phyloP scores from a whole-genome alignment of 2,888 invertebrate species.

The Tetragonisca angustula region DNA sequence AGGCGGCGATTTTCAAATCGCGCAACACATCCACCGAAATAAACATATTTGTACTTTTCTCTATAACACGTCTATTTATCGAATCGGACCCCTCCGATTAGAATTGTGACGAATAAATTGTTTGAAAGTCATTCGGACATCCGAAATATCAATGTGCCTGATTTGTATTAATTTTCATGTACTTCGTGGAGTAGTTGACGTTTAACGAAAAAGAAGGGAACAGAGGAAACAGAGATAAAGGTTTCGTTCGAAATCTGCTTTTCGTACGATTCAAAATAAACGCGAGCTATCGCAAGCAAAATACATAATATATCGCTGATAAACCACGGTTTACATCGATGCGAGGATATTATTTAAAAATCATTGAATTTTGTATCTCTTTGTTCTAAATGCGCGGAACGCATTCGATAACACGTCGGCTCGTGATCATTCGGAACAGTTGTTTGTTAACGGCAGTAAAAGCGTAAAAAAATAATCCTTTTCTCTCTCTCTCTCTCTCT shows the following conservation, averaged over 20 bases:
- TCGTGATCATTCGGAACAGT: not conserved
- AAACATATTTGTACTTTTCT: not conserved
- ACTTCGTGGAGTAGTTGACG: not conserved
- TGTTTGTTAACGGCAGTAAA: not conserved
- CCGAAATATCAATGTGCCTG: not conserved
- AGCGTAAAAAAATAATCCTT: slow-evolving; percentile 6
- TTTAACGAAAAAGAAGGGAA: not conserved
- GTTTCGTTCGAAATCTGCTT: slow-evolving; percentile 1
- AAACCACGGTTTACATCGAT: not conserved
- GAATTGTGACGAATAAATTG: not conserved
- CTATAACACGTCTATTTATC: not conserved
- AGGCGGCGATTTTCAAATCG: slow-evolving; percentile 9
- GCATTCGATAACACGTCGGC: not conserved
- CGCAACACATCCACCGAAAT: not conserved
- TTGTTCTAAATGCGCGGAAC: not conserved
- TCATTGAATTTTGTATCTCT: not conserved
- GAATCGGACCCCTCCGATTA: not conserved
- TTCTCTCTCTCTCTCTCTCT: not conserved
- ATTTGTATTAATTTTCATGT: too few relatives aligned
- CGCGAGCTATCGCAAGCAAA: slow-evolving; percentile 11
- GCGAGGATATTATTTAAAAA: not conserved
- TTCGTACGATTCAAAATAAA: slow-evolving; percentile 19
- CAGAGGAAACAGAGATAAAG: too few relatives aligned
- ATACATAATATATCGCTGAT: not conserved
- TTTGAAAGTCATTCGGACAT: not conserved